Base-by-base conservation (phyloP, 2,113 vertebrate species). In the Hemibagrus wyckioides region DNA sequence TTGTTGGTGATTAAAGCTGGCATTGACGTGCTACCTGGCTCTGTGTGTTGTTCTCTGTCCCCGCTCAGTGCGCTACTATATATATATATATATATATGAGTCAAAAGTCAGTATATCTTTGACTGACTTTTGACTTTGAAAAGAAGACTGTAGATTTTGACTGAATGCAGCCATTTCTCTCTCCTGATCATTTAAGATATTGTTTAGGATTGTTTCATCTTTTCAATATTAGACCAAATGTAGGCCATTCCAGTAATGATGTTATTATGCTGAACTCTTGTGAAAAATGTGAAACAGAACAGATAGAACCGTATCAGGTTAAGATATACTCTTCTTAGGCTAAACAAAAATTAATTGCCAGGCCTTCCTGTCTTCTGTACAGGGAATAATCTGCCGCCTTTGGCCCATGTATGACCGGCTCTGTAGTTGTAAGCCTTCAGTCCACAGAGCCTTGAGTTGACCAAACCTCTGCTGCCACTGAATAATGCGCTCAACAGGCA, bases 371-470 rank as follows among this genome's bases (percentile, higher is more conserved):
- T 57, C n/a, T 36, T 44, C 54, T 82, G 77, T 41, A 57, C 56
- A n/a, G 75, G 77, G 69, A 85, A 79, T 61, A 80, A 84, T 77
- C 36, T 57, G 8, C 54, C 44, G 41, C 85, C 84, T 54, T 80
- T 89, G n/a, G 79, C 88, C 87, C 89, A 90, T 89, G 83, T 71
- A 90, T 89, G 71, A 30, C 21, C 54, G 48, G 19, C 23, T 73
- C 83, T 54, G 21, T n/a, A 59, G 30, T 79, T 63, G 75, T 50
- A 44, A 63, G 77, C 71, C 54, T 69, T 67, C 10, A n/a, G 84
- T 82, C 88, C n/a, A 80, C 65, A 63, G 21, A 75, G 76, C 65
- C 56, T 75, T 33, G 17, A 44, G 44, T 39, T 17, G n/a, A 61
- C 69, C 89, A 85, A 85, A 81, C 33, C 83, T 54, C 80, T 80